Conservation (phyloP, 2,113 vertebrate species). For the Dissostichus mawsoni region DNA sequence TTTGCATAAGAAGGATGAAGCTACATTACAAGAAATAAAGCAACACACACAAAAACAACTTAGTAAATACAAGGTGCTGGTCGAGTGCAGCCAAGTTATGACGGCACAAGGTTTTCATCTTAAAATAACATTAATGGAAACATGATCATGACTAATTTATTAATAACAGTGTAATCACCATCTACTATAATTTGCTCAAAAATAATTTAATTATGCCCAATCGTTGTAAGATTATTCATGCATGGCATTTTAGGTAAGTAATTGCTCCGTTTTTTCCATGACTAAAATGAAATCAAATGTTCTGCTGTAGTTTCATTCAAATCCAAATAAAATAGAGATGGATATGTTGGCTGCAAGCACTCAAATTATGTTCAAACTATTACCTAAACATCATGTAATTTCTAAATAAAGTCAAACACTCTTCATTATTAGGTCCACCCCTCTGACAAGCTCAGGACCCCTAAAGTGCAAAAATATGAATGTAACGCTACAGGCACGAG, state of each 20-base stretch:
- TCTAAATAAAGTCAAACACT: background rate
- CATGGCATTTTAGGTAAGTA: background rate
- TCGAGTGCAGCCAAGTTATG: background rate
- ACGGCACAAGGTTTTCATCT: too few relatives aligned
- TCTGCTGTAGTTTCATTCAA: background rate
- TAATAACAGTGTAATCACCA: background rate
- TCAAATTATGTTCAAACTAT: too few relatives aligned
- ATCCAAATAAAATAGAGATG: background rate
- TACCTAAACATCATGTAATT: background rate
- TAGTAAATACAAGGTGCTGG: background rate
- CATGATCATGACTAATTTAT: background rate
- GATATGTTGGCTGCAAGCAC: background rate
- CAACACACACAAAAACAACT: background rate
- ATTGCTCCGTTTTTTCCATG: too few relatives aligned
- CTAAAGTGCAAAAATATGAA: background rate
- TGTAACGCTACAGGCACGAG: constrained; percentile 54
- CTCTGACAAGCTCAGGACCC: background rate
- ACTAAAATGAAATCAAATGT: too few relatives aligned
- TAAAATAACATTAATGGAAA: background rate
- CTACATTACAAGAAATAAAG: background rate
- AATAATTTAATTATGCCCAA: background rate
- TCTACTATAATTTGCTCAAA: background rate
- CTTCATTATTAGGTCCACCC: too few relatives aligned
- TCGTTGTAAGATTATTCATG: background rate
- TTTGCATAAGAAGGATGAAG: background rate